These are phyloP conservation scores for Dermatemys mawii DNA, from an alignment of 2,113 vertebrate species.

Conservation along the genomic window DNA sequence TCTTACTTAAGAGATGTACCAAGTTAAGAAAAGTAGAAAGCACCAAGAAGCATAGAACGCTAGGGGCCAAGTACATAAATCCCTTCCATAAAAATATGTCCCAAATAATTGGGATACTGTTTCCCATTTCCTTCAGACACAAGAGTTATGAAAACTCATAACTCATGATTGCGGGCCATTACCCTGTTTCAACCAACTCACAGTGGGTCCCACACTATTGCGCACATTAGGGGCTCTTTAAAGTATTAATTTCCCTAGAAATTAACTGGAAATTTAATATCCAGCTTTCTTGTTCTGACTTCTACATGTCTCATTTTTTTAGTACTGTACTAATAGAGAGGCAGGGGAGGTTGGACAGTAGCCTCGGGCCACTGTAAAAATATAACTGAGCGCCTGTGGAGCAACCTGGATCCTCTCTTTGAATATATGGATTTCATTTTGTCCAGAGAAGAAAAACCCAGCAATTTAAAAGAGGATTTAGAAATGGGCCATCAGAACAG, in stretches of 20 bases:
- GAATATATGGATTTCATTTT: background rate
- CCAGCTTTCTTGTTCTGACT: background rate
- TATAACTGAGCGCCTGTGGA: background rate
- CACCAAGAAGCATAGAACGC: background rate
- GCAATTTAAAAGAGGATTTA: background rate
- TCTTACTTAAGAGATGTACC: background rate
- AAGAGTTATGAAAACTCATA: background rate
- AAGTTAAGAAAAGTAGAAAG: background rate
- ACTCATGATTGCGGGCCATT: background rate
- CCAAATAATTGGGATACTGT: background rate
- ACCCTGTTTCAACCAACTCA: background rate
- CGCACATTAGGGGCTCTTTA: background rate
- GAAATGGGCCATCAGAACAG: background rate
- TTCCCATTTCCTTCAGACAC: background rate
- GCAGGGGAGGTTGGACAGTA: background rate
- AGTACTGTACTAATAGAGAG: fast-evolving
- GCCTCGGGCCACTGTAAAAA: background rate
- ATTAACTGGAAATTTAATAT: background rate
- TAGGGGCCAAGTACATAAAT: background rate
- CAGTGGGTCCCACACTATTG: too few relatives aligned
- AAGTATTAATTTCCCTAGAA: background rate
- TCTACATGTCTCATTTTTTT: background rate
- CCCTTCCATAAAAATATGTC: background rate
- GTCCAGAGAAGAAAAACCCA: background rate
- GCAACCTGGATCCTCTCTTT: background rate